Percentiles rank a stretch among this genome's conserved stretches.
Evolutionary conservation across 2,797 vertebrate species (phyloP).

Genomic region (Phoxinus dragarum): DNA sequence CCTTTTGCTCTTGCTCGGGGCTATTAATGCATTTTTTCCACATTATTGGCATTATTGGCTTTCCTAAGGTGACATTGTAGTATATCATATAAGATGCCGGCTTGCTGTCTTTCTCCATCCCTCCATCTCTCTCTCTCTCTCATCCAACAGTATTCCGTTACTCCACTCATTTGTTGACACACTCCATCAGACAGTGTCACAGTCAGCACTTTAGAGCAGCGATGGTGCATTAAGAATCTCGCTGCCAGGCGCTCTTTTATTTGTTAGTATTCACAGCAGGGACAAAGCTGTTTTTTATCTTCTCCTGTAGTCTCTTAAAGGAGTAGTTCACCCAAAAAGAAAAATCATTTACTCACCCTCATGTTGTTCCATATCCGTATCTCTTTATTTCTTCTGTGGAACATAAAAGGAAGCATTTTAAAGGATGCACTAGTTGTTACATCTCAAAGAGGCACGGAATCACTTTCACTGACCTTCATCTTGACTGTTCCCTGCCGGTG

Average conservation of each 20-base stretch:
- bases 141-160: not conserved
- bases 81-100: not conserved
- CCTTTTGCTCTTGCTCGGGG: not conserved
- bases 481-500: too few relatives aligned
- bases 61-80: slow-evolving; percentile 34
- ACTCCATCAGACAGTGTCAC: slow-evolving; percentile 66
- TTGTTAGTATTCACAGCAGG: slow-evolving; percentile 49
- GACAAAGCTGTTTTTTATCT: slow-evolving; percentile 20
- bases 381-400: not conserved
- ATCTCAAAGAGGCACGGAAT: too few relatives aligned
- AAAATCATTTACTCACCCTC: not conserved
- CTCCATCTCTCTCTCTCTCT: slow-evolving; percentile 24
- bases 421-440: not conserved
- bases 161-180: slow-evolving; percentile 35
- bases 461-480: too few relatives aligned
- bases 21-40: slow-evolving; percentile 20
- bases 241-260: slow-evolving; percentile 41
- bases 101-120: not conserved
- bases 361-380: not conserved
- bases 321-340: not conserved
- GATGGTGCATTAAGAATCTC: slow-evolving; percentile 59
- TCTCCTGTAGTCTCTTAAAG: slow-evolving; percentile 13
- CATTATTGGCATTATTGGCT: slow-evolving; percentile 16
- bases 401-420: not conserved
- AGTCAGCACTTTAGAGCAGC: slow-evolving; percentile 66